Evolutionary conservation across 2,888 invertebrate species (phyloP), one percentile per base, ranked within the genome.

Genomic region (Scaptomyza caliginosa): DNA sequence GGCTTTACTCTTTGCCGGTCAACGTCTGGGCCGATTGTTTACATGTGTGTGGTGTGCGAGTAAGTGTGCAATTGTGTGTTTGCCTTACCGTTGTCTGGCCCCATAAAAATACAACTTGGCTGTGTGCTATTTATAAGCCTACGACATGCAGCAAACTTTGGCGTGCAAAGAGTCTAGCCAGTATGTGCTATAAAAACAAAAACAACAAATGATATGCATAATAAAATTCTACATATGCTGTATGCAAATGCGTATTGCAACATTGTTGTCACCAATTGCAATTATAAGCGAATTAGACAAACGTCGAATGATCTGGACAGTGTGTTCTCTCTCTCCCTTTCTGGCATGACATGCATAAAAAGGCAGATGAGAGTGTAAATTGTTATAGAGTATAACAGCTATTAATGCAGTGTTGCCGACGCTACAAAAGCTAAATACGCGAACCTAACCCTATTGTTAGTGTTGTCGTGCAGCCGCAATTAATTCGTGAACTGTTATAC

Each of bases 61-160:
- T 30, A 21, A 32, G 30, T 50, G 49, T 43, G 36, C 17, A 43
- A 43, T 16, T 50, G 50, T 45, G 30, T 38, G 11, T 36, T 38
- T 16, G 36, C 30, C 24, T 57, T 34, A 56, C 43, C 34, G 49
- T 55, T 46, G 80, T 77, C 74, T 76, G 66, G 82, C 71, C 54
- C 57, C 51, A 62, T 78, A 77, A 71, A 82, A 58, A 82, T 75
- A 68, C 48, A 62, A 65, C 60, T 73, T 76, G 54, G 77, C 79
- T 77, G 48, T 78, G 81, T 40, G 84, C 74, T 79, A 79, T 84
- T 79, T 79, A 67, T 80, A 79, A 54, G 71, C 52, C 62, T 45
- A 42, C 43, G 26, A 38, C 19, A 57, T 78, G 54, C 56, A 67
- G 39, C 50, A 38, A 48, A 19, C 34, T 24, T 49, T 50, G 21